A percentile compares a stretch with the other conserved stretches of the same genome.
These are phyloP conservation scores for Synanthedon tipuliformis DNA, from an alignment of 2,888 invertebrate genomes.

Conservation along the genomic window DNA sequence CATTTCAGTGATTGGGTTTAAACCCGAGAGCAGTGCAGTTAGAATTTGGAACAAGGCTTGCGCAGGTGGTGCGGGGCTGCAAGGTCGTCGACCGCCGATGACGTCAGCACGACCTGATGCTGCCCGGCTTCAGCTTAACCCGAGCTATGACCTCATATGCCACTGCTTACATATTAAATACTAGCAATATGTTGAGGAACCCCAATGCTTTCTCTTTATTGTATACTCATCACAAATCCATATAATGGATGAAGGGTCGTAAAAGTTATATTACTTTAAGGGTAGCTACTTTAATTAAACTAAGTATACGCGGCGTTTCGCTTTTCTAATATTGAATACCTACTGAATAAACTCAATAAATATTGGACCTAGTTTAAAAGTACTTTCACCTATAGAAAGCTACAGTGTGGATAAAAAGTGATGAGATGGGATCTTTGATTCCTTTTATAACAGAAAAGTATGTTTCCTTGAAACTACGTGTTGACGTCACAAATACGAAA, in stretches of 20 bases:
- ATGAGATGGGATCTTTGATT: no score
- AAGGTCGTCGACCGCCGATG: slow-evolving; percentile 49
- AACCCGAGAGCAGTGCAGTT: slow-evolving; percentile 23
- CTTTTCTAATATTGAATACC: no score
- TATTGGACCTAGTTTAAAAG: no score
- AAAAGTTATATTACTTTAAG: no score
- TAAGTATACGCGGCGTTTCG: no score
- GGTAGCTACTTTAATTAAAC: no score
- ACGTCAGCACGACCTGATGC: slow-evolving; percentile 72
- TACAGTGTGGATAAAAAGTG: no score
- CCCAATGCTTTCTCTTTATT: not conserved
- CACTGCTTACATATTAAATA: not conserved
- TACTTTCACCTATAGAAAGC: no score
- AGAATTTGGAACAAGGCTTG: slow-evolving; percentile 41
- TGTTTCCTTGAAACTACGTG: no score
- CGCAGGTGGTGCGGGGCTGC: slow-evolving; percentile 14
- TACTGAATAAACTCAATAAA: no score
- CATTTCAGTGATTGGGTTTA: not conserved
- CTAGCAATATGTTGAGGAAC: not conserved
- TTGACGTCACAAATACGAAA: not conserved
- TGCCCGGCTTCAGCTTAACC: slow-evolving; percentile 59
- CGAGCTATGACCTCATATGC: slow-evolving; percentile 50
- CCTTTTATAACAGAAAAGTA: no score
- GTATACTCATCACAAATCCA: not conserved
- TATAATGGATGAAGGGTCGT: no score